A percentile compares a stretch with the other conserved stretches of the same genome.
Evolutionary conservation across 92 coral and sea anemone genomes (phyloP).

Genomic region (Palythoa grandiflora): DNA sequence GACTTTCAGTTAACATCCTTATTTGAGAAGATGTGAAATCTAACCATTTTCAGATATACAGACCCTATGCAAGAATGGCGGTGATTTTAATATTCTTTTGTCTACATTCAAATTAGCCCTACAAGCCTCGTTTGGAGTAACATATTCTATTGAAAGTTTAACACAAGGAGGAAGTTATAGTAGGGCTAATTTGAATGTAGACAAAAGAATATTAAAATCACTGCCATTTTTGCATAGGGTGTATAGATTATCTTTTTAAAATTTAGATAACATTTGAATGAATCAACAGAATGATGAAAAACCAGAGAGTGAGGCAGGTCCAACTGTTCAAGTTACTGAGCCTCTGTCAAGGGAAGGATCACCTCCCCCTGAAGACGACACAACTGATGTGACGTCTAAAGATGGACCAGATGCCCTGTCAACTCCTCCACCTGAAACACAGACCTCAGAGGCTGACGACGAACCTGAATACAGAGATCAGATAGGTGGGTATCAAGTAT

Average conservation of each 20-base stretch:
- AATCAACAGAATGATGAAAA: slow-evolving; percentile 79
- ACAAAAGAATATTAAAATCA: too few relatives aligned
- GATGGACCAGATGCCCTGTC: slow-evolving; percentile 88
- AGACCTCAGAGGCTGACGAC: slow-evolving; percentile 32
- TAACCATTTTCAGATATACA: too few relatives aligned
- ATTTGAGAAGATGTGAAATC: too few relatives aligned
- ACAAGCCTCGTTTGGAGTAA: too few relatives aligned
- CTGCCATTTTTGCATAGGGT: too few relatives aligned
- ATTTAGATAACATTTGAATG: neutral
- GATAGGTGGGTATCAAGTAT: slow-evolving; percentile 2
- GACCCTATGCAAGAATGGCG: too few relatives aligned
- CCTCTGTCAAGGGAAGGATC: slow-evolving; percentile 93
- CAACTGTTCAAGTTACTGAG: slow-evolving; percentile 88
- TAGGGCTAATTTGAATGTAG: too few relatives aligned
- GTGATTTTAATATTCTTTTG: too few relatives aligned
- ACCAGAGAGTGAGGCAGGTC: slow-evolving; percentile 90
- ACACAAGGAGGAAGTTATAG: too few relatives aligned
- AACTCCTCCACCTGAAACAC: slow-evolving; percentile 85
- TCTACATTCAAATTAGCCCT: too few relatives aligned
- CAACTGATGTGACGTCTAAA: slow-evolving; percentile 21
- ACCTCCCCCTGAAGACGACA: slow-evolving; percentile 61
- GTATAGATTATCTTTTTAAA: neutral
- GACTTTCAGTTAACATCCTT: too few relatives aligned
- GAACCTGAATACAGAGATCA: slow-evolving; percentile 52
- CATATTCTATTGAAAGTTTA: too few relatives aligned